A percentile compares a stretch with the other conserved stretches of the same genome.
These are phyloP conservation scores for Corythornis cristatus DNA, from an alignment of 2,113 vertebrate species.

Conservation along the genomic window DNA sequence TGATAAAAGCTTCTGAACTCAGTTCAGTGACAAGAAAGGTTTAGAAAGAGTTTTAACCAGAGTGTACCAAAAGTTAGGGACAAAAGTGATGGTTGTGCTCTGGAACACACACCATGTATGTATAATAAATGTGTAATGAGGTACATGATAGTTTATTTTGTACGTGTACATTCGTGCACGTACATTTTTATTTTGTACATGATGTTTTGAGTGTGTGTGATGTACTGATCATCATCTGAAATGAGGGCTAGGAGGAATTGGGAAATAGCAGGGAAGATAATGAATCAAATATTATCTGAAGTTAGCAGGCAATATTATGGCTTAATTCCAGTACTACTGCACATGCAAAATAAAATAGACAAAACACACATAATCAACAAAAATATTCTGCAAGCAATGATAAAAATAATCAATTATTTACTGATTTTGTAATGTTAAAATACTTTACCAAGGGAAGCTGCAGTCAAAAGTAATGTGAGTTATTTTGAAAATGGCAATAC, in stretches of 20 bases:
- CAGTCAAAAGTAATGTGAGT: conserved; percentile 79
- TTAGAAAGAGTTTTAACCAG: background rate
- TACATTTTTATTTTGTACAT: background rate
- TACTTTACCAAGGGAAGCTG: conserved; percentile 80
- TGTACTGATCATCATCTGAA: background rate
- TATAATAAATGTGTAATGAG: background rate
- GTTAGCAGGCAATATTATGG: conserved; percentile 58
- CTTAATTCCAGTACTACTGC: conserved; percentile 57
- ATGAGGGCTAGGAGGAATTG: background rate
- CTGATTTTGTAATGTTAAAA: conserved; percentile 85
- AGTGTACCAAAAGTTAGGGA: background rate
- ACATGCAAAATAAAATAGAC: conserved; percentile 73
- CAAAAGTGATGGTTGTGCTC: background rate
- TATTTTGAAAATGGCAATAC: conserved; percentile 83
- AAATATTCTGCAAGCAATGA: conserved; percentile 77
- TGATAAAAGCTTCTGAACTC: background rate
- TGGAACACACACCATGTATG: background rate
- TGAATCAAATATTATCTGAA: conserved; percentile 31
- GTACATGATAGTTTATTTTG: background rate
- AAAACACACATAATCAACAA: conserved; percentile 70
- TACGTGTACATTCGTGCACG: too few relatives aligned
- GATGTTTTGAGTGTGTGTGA: background rate
- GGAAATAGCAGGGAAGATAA: background rate
- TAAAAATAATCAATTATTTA: conserved; percentile 82
- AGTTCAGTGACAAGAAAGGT: background rate